Conservation (phyloP, 2,113 vertebrate genomes). For the Crotalus viridis region DNA sequence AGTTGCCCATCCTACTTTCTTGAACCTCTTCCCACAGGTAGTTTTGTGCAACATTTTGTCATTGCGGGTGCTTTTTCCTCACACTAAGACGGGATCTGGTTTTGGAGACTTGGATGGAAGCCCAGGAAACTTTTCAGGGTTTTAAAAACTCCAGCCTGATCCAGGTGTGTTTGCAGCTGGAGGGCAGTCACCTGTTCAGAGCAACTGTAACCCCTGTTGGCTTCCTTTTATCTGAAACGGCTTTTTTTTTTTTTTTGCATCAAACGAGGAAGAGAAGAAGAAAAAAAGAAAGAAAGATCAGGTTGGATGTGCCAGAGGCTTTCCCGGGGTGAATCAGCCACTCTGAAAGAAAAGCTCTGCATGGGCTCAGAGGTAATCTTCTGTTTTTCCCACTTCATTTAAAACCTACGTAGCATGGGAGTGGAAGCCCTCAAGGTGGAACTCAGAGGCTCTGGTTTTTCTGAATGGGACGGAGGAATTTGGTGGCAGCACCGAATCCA, state of each 20-base stretch:
- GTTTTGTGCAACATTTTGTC: neutral
- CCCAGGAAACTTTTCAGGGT: conserved; percentile 16
- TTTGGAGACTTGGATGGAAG: neutral
- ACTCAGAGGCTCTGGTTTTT: neutral
- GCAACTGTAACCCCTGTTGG: conserved; percentile 1
- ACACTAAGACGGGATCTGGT: neutral
- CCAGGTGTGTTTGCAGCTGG: conserved; percentile 1
- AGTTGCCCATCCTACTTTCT: neutral
- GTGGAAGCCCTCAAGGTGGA: neutral
- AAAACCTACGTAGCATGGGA: neutral
- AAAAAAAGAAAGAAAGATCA: no score
- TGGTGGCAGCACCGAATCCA: neutral
- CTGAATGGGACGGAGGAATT: neutral
- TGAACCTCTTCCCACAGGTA: neutral
- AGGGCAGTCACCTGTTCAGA: conserved; percentile 22
- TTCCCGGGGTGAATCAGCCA: neutral
- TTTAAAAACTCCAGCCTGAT: neutral
- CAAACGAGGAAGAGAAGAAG: neutral
- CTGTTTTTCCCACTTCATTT: neutral
- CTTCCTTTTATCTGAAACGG: conserved; percentile 5
- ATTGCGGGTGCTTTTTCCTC: neutral
- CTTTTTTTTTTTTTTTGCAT: neutral
- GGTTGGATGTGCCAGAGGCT: neutral
- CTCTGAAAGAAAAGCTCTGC: neutral
- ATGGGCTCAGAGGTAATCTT: neutral